Base-by-base conservation (phyloP, 2,113 vertebrate genomes). In the Vicugna pacos region DNA sequence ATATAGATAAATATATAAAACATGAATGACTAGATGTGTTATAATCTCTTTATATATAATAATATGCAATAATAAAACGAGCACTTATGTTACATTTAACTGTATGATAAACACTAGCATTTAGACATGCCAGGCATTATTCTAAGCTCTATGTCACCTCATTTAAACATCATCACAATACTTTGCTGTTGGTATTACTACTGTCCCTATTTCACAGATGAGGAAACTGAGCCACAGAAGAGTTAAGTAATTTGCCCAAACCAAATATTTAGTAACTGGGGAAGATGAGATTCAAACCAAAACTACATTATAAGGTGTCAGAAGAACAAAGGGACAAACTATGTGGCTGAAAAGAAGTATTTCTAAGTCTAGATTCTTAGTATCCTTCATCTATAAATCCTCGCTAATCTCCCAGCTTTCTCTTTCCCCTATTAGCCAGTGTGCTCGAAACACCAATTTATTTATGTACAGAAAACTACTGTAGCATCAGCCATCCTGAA, bases 221-320 rank as follows among this genome's bases (percentile, higher is more conserved):
- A 92, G 48, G 48, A 92, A 89, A 92, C 19, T 84, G 24, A 81
- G 58, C n/a, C 67, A 80, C 10, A 85, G 58, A 91, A 89, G 58
- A 72, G 13, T 87, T 48, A 81, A 67, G 11, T 76, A 91, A 80
- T 48, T 77, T 82, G 30, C 16, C 30, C 3, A 84, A 69, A 62
- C 54, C 5, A 75, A 83, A 81, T 50, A 16, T 75, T 89, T 73
- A 69, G n/a, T 81, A 80, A 91, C 1, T 84, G 15, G 19, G 22
- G 13, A 91, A 75, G n/a, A 89, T 15, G 14, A 84, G 50, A 60
- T 75, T 84, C 56, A 92, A 92, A 67, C 14, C 70, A 70, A 16
- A 93, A 77, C 38, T 77, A 84, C 12, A 62, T 1, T 52, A 15
- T 24, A n/a, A 85, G 35, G 48, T 76, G 20, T n/a, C 54, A 73